Percentiles rank a stretch among this genome's conserved stretches.
These are phyloP conservation scores for Eledone cirrhosa DNA, from an alignment of 2,888 invertebrate genomes.

Conservation along the genomic window DNA sequence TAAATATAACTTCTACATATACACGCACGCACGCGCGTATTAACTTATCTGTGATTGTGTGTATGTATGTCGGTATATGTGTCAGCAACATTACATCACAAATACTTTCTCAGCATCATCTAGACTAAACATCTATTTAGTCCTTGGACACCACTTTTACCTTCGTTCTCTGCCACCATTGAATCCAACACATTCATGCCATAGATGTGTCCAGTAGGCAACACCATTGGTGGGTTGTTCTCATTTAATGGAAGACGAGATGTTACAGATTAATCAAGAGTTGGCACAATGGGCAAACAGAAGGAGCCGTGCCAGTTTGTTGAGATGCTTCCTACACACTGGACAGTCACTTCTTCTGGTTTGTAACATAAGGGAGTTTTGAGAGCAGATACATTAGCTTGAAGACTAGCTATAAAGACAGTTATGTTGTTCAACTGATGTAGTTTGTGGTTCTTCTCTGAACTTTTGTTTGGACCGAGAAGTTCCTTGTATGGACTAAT, in stretches of 20 bases:
- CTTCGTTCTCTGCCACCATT: too few species aligned
- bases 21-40: too few species aligned
- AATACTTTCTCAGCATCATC: too few species aligned
- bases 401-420: slow-evolving; percentile 89
- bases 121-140: too few species aligned
- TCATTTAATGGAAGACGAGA: slow-evolving; percentile 93
- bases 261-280: slow-evolving; percentile 89
- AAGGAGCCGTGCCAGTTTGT: slow-evolving; percentile 83
- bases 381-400: slow-evolving; percentile 91
- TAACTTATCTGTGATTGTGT: too few species aligned
- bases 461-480: slow-evolving; percentile 80
- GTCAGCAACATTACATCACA: too few species aligned
- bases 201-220: slow-evolving; percentile 98
- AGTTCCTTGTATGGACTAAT: too few species aligned
- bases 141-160: too few species aligned
- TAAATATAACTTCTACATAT: too few species aligned
- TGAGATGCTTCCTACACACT: slow-evolving; percentile 88
- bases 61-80: too few species aligned
- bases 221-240: slow-evolving; percentile 97
- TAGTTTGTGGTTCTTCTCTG: slow-evolving; percentile 89
- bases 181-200: slow-evolving; percentile 64
- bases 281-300: slow-evolving; percentile 95
- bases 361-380: slow-evolving; percentile 80
- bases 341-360: slow-evolving; percentile 77
- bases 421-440: slow-evolving; percentile 92